phyloP scores from a whole-genome alignment of 1,140 invertebrate genomes.

The Plectrocnemia conspersa region DNA sequence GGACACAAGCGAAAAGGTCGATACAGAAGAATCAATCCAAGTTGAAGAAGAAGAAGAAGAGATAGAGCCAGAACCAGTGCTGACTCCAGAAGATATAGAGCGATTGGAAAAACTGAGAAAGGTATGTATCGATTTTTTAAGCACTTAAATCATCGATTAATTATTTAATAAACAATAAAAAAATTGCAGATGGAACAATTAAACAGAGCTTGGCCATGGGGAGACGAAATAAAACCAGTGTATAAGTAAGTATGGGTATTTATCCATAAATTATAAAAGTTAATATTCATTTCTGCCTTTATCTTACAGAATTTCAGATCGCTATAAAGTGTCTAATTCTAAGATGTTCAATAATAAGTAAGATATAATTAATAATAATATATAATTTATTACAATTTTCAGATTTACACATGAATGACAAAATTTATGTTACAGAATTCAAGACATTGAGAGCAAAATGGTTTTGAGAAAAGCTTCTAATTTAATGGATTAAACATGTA shows the following conservation, averaged over 20 bases:
- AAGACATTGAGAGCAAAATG: conserved; percentile 26
- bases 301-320: conserved; percentile 29
- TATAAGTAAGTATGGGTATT: conserved; percentile 27
- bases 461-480: conserved; percentile 5
- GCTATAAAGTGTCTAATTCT: conserved; percentile 33
- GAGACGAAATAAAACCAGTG: conserved; percentile 31
- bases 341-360: conserved; percentile 31
- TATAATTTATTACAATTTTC: conserved; percentile 6
- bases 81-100: conserved; percentile 30
- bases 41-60: conserved; percentile 10
- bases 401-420: background rate
- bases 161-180: conserved; percentile 14
- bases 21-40: conserved; percentile 11
- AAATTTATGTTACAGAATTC: conserved; percentile 28
- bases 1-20: conserved; percentile 2
- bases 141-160: conserved; percentile 1
- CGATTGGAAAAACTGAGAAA: conserved; percentile 32
- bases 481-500: conserved; percentile 5
- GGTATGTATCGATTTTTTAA: conserved; percentile 13
- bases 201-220: conserved; percentile 32
- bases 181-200: conserved; percentile 30
- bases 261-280: conserved; percentile 1
- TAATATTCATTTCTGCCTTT: background rate
- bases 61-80: conserved; percentile 30
- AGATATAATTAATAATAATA: conserved; percentile 6